Base-by-base conservation (phyloP, 1,140 invertebrate genomes). In the Drosophila willistoni region DNA sequence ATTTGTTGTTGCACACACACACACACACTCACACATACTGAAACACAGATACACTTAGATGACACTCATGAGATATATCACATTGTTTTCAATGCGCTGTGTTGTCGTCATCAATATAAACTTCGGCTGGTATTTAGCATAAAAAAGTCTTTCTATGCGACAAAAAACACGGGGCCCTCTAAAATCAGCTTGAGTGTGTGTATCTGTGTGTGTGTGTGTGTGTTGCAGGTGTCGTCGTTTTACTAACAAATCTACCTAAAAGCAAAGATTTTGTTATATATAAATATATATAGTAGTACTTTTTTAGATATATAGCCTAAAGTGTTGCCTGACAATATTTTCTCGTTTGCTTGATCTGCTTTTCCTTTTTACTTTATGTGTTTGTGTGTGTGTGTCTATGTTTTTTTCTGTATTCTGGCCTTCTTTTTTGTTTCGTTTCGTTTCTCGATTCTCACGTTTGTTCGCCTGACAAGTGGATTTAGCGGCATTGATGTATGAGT, bases 401-500 rank as follows among this genome's bases (percentile, higher is more conserved):
- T 29, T 29, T 29, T 71, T 69, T 71, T 69, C 67, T 39, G 63
- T 68, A 44, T 19, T 61, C 41, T 51, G n/a, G 64, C 39, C 56
- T 22, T 34, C 17, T 39, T 55, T 68, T 64, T 65, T 59, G 41
- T 67, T 69, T 54, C 29, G 55, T 60, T 42, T 51, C 62, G 39
- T 70, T 14, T 63, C 44, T 33, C 84, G 84, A 89, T 89, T 89
- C 84, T 89, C 84, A 89, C 84, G 84, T 89, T 79, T 89, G 84
- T 84, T 73, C 64, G 71, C 71, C 80, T 89, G 84, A 89, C 84
- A 89, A 89, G 84, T 89, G 84, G 84, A 89, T 84, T 89, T 89
- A 81, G 80, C 84, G 85, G 81, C 84, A 89, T 89, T 89, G 84
- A 89, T 89, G 81, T 89, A 89, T 89, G 84, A 71, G 71, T 81